phyloP scores from a whole-genome alignment of 1,140 invertebrate species.

The Mamestra configurata region DNA sequence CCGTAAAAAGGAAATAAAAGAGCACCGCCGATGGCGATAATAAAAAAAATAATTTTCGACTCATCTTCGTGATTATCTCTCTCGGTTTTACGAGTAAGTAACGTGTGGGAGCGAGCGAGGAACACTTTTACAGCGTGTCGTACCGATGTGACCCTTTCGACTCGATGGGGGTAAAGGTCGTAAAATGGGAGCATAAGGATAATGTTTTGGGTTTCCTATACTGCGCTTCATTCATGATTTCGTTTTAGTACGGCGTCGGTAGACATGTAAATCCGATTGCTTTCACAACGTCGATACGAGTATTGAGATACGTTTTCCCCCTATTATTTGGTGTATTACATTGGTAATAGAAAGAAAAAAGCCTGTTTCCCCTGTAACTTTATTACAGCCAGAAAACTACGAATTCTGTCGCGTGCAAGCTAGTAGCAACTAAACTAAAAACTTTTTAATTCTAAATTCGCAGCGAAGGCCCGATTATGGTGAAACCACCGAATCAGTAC shows the following conservation, averaged over 20 bases:
- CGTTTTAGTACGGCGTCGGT: conserved; percentile 84
- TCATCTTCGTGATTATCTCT: conserved; percentile 87
- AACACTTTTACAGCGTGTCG: conserved; percentile 79
- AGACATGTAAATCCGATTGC: conserved; percentile 87
- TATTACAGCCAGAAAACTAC: conserved; percentile 42
- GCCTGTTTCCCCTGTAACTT: conserved; percentile 64
- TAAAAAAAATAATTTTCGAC: conserved; percentile 88
- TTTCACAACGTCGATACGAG: conserved; percentile 78
- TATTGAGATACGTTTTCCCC: conserved; percentile 71
- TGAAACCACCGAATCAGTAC: conserved; percentile 47
- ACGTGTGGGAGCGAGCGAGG: conserved; percentile 73
- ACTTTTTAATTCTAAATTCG: conserved; percentile 42
- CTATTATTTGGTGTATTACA: conserved; percentile 80
- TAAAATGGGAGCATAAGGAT: conserved; percentile 88
- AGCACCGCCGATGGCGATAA: conserved; percentile 88
- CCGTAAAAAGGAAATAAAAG: conserved; percentile 88
- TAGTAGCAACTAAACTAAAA: background rate
- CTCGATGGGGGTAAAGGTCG: conserved; percentile 86
- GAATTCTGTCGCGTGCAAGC: conserved; percentile 8
- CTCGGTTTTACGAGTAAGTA: conserved; percentile 75
- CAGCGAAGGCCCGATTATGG: conserved; percentile 30
- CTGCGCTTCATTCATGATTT: conserved; percentile 88
- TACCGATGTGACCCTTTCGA: conserved; percentile 84
- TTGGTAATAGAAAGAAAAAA: conserved; percentile 78
- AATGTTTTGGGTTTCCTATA: conserved; percentile 87